A percentile compares a stretch with the other conserved stretches of the same genome.
Evolutionary conservation across 2,113 vertebrate species (phyloP).

Genomic region (Lota lota): DNA sequence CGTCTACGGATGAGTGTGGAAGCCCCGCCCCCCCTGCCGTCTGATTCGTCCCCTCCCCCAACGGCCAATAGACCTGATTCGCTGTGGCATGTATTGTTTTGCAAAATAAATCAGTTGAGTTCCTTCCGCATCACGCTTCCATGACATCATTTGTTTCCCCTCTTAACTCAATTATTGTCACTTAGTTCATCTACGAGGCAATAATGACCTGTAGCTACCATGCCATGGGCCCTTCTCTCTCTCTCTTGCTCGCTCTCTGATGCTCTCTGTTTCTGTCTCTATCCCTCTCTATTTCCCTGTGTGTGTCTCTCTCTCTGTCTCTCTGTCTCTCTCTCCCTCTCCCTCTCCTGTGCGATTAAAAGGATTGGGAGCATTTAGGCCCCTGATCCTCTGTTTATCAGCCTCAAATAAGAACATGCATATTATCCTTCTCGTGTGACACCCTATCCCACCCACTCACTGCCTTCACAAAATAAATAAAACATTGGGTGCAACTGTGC

Average conservation of each 20-base stretch:
- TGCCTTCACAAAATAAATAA: constrained; percentile 50
- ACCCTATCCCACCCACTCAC: constrained; percentile 45
- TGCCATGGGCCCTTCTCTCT: constrained; percentile 28
- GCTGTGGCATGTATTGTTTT: constrained; percentile 69
- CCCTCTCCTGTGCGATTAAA: constrained; percentile 8
- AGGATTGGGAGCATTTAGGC: constrained; percentile 33
- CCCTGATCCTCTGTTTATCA: constrained; percentile 52
- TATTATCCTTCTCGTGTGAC: constrained; percentile 53
- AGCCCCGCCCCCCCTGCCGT: constrained; percentile 26
- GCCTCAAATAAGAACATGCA: constrained; percentile 53
- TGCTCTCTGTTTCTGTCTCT: no score
- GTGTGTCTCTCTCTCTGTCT: not conserved
- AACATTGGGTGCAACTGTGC: constrained; percentile 61
- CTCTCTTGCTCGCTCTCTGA: not conserved
- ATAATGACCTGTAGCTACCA: constrained; percentile 62
- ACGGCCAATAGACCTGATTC: constrained; percentile 60
- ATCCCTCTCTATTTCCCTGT: no score
- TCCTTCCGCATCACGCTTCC: constrained; percentile 66
- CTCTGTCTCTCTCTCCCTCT: not conserved
- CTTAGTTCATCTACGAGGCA: constrained; percentile 72
- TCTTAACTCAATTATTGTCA: constrained; percentile 77
- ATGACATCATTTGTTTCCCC: constrained; percentile 71
- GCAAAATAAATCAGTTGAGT: constrained; percentile 67
- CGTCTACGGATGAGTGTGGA: not conserved
- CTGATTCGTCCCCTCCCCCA: constrained; percentile 17